phyloP scores from a whole-genome alignment of 2,797 vertebrate genomes.

The Myoxocephalus aenaeus region DNA sequence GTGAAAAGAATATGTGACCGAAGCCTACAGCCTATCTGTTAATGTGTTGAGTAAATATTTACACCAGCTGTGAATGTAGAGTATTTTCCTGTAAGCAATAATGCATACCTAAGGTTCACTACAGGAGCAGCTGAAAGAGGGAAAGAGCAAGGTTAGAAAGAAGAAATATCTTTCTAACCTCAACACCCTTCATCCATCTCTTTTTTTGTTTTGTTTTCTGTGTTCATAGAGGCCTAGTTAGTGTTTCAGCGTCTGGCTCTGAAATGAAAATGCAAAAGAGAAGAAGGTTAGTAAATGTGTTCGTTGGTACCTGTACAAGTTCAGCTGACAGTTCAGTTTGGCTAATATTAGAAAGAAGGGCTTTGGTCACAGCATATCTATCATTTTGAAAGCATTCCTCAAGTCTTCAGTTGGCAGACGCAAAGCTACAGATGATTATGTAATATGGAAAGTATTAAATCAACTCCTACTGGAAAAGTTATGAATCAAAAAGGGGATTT shows the following conservation, averaged over 20 bases:
- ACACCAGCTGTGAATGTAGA: slow-evolving; percentile 13
- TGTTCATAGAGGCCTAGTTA: neutral
- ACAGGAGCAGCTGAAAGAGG: neutral
- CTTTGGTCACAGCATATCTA: neutral
- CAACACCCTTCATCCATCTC: neutral
- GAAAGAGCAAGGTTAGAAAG: neutral
- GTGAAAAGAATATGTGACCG: neutral
- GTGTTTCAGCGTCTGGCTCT: neutral
- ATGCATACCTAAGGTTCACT: slow-evolving; percentile 8
- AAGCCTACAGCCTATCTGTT: slow-evolving; percentile 19
- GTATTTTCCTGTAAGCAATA: slow-evolving; percentile 9
- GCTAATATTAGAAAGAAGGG: neutral
- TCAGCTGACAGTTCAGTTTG: neutral
- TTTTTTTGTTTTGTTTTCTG: neutral
- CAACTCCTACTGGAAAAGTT: neutral
- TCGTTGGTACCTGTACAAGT: neutral
- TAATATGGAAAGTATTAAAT: neutral
- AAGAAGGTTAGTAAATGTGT: neutral
- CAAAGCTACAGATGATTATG: neutral
- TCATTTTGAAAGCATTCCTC: neutral
- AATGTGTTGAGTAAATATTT: slow-evolving; percentile 49
- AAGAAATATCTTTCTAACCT: slow-evolving; percentile 9
- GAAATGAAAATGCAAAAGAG: neutral
- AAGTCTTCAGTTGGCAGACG: neutral
- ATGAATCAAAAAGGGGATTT: neutral